These are phyloP conservation scores for Erethizon dorsatum DNA, from an alignment of 2,797 vertebrate genomes.

Conservation along the genomic window DNA sequence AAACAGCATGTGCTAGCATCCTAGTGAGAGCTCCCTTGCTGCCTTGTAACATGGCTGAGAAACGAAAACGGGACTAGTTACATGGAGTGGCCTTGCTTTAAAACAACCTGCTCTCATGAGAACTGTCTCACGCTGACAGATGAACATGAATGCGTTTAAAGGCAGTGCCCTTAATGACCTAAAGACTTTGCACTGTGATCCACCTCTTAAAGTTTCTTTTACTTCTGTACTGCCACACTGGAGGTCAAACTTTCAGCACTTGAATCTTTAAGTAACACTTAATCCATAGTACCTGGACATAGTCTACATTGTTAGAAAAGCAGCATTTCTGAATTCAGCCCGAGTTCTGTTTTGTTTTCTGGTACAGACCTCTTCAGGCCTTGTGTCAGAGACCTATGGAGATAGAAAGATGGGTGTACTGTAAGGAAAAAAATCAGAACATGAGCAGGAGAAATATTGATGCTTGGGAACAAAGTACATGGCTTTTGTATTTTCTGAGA, in stretches of 20 bases:
- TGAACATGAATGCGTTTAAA: background rate
- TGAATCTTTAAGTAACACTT: background rate
- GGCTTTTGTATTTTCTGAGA: background rate
- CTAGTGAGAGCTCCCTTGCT: background rate
- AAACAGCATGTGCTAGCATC: background rate
- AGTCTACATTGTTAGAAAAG: background rate
- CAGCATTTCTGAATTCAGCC: background rate
- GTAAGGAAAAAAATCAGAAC: background rate
- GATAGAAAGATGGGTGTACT: background rate
- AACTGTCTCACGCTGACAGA: background rate
- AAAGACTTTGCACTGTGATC: background rate
- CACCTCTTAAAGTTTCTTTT: background rate
- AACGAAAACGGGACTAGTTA: background rate
- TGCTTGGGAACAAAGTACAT: background rate
- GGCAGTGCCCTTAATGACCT: background rate
- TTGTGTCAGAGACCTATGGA: background rate
- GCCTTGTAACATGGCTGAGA: background rate
- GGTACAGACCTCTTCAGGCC: background rate
- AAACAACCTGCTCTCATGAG: background rate
- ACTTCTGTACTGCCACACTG: background rate
- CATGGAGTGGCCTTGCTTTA: background rate
- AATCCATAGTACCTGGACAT: background rate
- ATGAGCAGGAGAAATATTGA: background rate
- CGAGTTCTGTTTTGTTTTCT: constrained; percentile 15
- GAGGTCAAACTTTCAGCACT: background rate